Conservation (phyloP, 1,140 invertebrate species). For the Aphaenogaster floridana region DNA sequence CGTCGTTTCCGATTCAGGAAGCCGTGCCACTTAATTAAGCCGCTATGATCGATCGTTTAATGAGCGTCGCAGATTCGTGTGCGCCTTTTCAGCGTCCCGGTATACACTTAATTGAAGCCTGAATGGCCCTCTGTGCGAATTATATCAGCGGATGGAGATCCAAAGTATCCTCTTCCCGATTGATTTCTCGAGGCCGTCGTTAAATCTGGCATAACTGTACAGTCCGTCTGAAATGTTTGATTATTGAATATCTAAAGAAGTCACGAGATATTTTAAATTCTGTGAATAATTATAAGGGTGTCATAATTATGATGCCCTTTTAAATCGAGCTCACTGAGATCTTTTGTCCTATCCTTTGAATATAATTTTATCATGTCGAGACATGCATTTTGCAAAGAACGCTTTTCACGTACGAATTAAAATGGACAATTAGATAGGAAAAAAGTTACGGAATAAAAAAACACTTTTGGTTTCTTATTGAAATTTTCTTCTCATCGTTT, state of each 20-base stretch:
- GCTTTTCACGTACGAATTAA: not conserved
- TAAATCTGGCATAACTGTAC: conserved; percentile 31
- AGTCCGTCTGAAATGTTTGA: not conserved
- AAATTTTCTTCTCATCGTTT: not conserved
- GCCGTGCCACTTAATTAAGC: conserved; percentile 63
- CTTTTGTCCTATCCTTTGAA: not conserved
- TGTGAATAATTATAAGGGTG: not conserved
- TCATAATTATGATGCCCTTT: conserved; percentile 20
- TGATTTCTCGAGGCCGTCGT: conserved; percentile 19
- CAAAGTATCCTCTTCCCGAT: conserved; percentile 23
- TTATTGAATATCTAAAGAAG: conserved; percentile 23
- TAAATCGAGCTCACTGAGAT: conserved; percentile 23
- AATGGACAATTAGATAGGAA: not conserved
- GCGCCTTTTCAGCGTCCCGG: conserved; percentile 45
- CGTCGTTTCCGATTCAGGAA: conserved; percentile 59
- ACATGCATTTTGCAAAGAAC: not conserved
- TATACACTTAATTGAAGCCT: conserved; percentile 50
- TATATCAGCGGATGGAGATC: conserved; percentile 36
- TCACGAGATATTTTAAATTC: conserved; percentile 15
- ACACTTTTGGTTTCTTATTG: not conserved
- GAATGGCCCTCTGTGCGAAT: conserved; percentile 32
- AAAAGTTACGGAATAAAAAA: not conserved
- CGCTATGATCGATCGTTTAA: conserved; percentile 63
- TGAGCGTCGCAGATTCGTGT: conserved; percentile 49
- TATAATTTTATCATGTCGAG: not conserved